Evolutionary conservation across 2,113 vertebrate species (phyloP).

Genomic region (Sinocyclocheilus anophthalmus): DNA sequence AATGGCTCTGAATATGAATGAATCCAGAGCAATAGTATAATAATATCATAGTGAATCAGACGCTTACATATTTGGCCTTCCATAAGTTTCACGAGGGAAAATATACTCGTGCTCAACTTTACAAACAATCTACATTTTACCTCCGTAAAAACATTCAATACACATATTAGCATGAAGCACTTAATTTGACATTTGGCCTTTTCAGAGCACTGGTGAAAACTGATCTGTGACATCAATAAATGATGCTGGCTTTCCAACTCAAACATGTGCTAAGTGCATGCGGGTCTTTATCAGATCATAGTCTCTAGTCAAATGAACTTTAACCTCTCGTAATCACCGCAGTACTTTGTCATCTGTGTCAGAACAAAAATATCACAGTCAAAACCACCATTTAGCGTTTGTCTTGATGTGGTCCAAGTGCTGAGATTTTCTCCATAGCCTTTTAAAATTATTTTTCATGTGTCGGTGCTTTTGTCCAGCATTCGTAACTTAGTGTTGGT

Average conservation of each 20-base stretch:
- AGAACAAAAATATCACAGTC: conserved; percentile 7
- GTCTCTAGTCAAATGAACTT: conserved; percentile 15
- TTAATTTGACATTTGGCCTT: conserved; percentile 54
- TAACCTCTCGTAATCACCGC: conserved; percentile 14
- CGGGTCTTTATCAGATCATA: conserved; percentile 48
- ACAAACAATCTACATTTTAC: conserved; percentile 63
- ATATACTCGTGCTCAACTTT: conserved; percentile 47
- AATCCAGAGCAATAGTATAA: conserved; percentile 25
- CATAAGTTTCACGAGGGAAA: not conserved
- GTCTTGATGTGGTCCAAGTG: not conserved
- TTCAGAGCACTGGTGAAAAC: conserved; percentile 51
- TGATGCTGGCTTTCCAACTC: conserved; percentile 23
- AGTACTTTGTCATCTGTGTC: not conserved
- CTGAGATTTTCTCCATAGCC: not conserved
- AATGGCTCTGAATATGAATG: not conserved
- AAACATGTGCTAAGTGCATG: conserved; percentile 53
- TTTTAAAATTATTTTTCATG: not conserved
- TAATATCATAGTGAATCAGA: conserved; percentile 29
- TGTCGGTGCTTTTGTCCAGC: conserved; percentile 30
- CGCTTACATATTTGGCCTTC: conserved; percentile 39
- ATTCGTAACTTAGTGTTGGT: not conserved
- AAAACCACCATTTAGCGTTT: conserved; percentile 4
- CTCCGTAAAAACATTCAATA: conserved; percentile 45
- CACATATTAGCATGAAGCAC: conserved; percentile 30
- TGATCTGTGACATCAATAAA: conserved; percentile 52